Evolutionary conservation across 2,797 vertebrate species (phyloP).

Genomic region (Oryzias dopingdopingensis): DNA sequence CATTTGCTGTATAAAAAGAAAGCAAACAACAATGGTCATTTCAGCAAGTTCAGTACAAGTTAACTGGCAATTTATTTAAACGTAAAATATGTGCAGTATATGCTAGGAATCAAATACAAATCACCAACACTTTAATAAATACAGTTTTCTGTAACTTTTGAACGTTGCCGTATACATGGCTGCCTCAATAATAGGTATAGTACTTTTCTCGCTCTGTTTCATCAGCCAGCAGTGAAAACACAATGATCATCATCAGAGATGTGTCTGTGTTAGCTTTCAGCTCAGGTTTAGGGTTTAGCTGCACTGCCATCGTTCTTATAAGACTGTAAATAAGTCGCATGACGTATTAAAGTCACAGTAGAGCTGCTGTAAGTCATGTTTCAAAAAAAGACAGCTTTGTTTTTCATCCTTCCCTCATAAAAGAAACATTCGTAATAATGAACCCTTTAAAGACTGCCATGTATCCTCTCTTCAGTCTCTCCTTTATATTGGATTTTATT

Average conservation of each 20-base stretch:
- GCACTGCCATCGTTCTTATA: constrained; percentile 42
- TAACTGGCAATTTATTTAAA: too few relatives aligned
- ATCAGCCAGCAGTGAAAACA: too few relatives aligned
- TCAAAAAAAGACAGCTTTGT: constrained; percentile 24
- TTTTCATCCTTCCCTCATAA: constrained; percentile 7
- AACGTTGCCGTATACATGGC: too few relatives aligned
- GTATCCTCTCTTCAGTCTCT: neutral
- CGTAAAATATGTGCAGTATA: too few relatives aligned
- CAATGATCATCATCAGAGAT: constrained; percentile 18
- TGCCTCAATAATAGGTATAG: too few relatives aligned
- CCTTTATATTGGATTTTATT: constrained; percentile 6
- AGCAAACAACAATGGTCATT: neutral
- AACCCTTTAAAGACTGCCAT: constrained; percentile 1
- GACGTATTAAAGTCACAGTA: constrained; percentile 17
- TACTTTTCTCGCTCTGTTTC: too few relatives aligned
- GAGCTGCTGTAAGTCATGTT: constrained; percentile 26
- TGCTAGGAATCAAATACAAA: too few relatives aligned
- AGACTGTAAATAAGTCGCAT: constrained; percentile 30
- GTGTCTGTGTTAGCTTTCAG: constrained; percentile 24
- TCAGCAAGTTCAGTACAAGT: too few relatives aligned
- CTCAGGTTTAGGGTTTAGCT: constrained; percentile 46
- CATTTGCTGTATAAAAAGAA: constrained; percentile 78
- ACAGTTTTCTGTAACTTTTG: too few relatives aligned
- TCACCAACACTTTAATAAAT: too few relatives aligned
- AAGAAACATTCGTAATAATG: neutral